Percentiles rank a stretch among this genome's conserved stretches.
Evolutionary conservation across 1,140 invertebrate genomes (phyloP).

Genomic region (Andrena cerasifolii): DNA sequence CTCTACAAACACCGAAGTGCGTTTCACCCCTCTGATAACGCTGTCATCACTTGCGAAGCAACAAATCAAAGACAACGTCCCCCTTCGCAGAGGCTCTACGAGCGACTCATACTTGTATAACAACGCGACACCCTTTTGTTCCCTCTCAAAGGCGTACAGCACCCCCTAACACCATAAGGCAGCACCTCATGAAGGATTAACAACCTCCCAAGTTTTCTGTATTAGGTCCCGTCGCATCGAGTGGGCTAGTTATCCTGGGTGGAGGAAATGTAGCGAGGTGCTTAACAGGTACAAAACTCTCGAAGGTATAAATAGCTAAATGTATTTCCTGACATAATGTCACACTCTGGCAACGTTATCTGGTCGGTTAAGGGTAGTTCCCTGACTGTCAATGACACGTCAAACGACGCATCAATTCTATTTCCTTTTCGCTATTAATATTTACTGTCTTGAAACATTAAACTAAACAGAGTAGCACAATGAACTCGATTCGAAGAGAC

Average conservation of each 20-base stretch:
- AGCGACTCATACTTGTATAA: background rate
- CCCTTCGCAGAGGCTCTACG: slow-evolving; percentile 4
- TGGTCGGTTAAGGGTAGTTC: too few relatives aligned
- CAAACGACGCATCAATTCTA: too few relatives aligned
- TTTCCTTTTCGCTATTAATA: too few relatives aligned
- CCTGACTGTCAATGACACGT: too few relatives aligned
- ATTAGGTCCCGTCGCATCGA: slow-evolving; percentile 23
- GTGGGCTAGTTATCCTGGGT: slow-evolving; percentile 23
- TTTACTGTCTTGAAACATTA: too few relatives aligned
- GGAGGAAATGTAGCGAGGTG: too few relatives aligned
- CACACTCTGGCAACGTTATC: too few relatives aligned
- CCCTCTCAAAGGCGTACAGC: background rate
- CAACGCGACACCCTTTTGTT: slow-evolving; percentile 1
- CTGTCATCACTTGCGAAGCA: slow-evolving; percentile 12
- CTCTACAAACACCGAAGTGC: background rate
- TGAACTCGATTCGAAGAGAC: too few relatives aligned
- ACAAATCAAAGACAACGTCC: slow-evolving; percentile 42
- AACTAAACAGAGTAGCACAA: too few relatives aligned
- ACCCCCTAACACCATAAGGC: background rate
- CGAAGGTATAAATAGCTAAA: too few relatives aligned
- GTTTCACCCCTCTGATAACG: slow-evolving; percentile 23
- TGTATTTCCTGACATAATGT: too few relatives aligned
- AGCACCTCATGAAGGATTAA: background rate
- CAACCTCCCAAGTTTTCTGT: background rate
- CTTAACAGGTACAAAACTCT: too few relatives aligned